phyloP scores from a whole-genome alignment of 2,797 vertebrate species.

The Danio choprae region DNA sequence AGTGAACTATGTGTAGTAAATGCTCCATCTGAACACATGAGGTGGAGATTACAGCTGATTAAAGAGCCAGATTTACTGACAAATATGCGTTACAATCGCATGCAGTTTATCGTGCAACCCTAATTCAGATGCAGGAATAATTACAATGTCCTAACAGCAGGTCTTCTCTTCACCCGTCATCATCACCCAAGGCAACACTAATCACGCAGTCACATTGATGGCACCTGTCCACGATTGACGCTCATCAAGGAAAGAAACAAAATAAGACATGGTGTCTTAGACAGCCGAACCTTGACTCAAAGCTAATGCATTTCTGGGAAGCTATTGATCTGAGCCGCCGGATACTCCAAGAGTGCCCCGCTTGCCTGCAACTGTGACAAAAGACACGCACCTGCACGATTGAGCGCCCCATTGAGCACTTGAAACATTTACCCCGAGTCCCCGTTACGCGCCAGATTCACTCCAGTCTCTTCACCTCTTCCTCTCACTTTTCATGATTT shows the following conservation, averaged over 20 bases:
- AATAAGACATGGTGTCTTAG: conserved; percentile 22
- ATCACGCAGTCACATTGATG: not conserved
- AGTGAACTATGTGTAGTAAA: too few species aligned
- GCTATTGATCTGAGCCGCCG: conserved; percentile 23
- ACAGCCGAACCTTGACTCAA: conserved; percentile 7
- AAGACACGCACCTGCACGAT: conserved; percentile 30
- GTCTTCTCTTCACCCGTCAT: conserved; percentile 1
- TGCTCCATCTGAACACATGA: too few species aligned
- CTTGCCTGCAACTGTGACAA: conserved; percentile 34
- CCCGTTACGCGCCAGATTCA: not conserved
- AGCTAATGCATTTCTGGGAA: conserved; percentile 9
- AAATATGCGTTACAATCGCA: too few species aligned
- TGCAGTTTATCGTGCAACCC: too few species aligned
- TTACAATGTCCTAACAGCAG: not conserved
- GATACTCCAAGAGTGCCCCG: conserved; percentile 2
- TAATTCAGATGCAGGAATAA: too few species aligned
- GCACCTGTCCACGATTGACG: conserved; percentile 7
- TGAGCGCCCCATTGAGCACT: conserved; percentile 18
- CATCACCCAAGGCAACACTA: not conserved
- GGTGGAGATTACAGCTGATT: too few species aligned
- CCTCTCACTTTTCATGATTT: conserved; percentile 56
- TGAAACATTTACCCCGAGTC: conserved; percentile 34
- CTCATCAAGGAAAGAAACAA: not conserved
- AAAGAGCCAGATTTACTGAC: too few species aligned
- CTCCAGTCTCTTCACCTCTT: conserved; percentile 30